These are phyloP conservation scores for Poecilia latipinna DNA, from an alignment of 2,113 vertebrate genomes.

Conservation along the genomic window DNA sequence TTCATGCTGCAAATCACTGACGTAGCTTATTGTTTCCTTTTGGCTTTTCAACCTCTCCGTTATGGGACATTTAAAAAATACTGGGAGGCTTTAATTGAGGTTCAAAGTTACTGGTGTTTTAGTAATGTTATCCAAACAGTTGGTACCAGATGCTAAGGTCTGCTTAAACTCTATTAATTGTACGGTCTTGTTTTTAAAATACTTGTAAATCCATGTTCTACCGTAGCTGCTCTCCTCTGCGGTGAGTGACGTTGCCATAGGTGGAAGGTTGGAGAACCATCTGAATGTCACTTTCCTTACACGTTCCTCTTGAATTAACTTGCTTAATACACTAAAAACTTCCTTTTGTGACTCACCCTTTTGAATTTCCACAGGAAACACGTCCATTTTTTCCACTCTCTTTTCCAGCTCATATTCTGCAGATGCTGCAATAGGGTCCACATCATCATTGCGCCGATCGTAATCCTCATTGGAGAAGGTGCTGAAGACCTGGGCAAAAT, in stretches of 20 bases:
- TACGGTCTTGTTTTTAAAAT: not conserved
- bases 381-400: conserved; percentile 95
- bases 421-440: conserved; percentile 92
- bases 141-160: not conserved
- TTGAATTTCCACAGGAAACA: conserved; percentile 92
- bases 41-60: not conserved
- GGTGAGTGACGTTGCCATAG: too few relatives aligned
- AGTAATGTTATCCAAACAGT: too few relatives aligned
- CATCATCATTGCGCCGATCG: conserved; percentile 91
- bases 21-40: not conserved
- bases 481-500: conserved; percentile 84
- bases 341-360: conserved; percentile 80
- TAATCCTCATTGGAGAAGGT: conserved; percentile 94
- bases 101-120: not conserved
- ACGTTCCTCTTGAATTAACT: not conserved
- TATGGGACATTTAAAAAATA: not conserved
- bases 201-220: not conserved
- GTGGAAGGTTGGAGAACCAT: too few relatives aligned
- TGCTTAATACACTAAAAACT: not conserved
- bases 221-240: too few relatives aligned
- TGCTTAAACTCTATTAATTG: not conserved
- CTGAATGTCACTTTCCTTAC: not conserved
- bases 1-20: not conserved
- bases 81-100: not conserved
- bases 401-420: conserved; percentile 94